Evolutionary conservation across 2,113 vertebrate species (phyloP), one percentile per base, ranked within the genome.

Genomic region (Zosterops hypoxanthus): DNA sequence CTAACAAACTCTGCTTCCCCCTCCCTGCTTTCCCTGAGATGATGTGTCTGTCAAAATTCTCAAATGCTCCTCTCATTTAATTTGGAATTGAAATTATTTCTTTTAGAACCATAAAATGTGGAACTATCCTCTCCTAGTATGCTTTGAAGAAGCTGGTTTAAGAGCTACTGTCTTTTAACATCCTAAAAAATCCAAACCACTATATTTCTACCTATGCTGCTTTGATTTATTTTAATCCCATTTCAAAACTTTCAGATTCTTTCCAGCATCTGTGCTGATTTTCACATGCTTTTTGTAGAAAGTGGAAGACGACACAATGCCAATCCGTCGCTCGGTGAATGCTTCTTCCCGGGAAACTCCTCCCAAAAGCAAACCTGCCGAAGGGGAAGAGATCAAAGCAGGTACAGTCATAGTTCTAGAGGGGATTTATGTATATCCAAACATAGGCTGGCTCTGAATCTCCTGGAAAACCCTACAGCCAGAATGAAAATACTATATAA

Each of bases 251-350:
- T 56, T 7, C 36, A 6, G 5, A 5, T 24, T 31, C 36, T 86
- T 86, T 61, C n/a, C 81, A 33, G 88, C 49, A 5, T 11, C 75
- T 59, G 20, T 88, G 59, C 96, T 96, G 96, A 95, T 89, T 82
- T 92, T 72, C 31, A 6, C 73, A 5, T 88, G 15, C 23, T 95
- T 93, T 88, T 88, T 75, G 29, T 69, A 98, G 98, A 98, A 98
- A 69, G 96, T 60, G 53, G 98, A 98, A 82, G 98, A 98, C 81
- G 95, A 93, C 97, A 96, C 98, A 47, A 99, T 99, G 99, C 99
- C 99, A 5, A 99, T 99, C 97, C 99, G 99, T 46, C 98, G 99
- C 95, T 96, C 98, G 24, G 98, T 99, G 93, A 99, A 98, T 50
- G 97, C 98, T 71, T 98, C 99, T 18, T 97, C 98, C 65, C 98